phyloP scores from a whole-genome alignment of 1,140 invertebrate species.

The Leptopilina boulardi region DNA sequence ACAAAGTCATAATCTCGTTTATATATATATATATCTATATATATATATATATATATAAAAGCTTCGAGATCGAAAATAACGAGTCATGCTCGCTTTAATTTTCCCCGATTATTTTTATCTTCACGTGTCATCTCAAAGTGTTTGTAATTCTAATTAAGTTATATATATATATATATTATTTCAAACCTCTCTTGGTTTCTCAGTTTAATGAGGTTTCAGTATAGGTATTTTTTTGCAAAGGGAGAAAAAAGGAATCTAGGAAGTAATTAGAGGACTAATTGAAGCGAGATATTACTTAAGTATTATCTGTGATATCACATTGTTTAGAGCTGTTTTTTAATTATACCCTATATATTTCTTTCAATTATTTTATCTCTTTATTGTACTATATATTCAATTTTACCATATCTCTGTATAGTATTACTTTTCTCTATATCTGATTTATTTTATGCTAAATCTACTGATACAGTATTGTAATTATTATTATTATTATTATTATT shows the following conservation, averaged over 20 bases:
- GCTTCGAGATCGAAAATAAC: conserved; percentile 1
- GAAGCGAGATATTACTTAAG: conserved; percentile 1
- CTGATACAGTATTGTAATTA: too few species aligned
- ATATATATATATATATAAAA: neutral
- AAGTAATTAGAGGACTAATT: conserved; percentile 14
- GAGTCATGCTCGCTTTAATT: conserved; percentile 24
- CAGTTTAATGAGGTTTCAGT: neutral
- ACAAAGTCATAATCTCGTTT: conserved; percentile 20
- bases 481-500: too few species aligned
- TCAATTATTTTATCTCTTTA: conserved; percentile 2
- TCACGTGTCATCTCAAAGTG: neutral
- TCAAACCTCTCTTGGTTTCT: neutral
- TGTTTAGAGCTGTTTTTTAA: neutral
- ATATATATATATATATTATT: neutral
- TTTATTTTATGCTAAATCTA: too few species aligned
- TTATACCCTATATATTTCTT: neutral
- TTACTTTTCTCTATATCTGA: too few species aligned
- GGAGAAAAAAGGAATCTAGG: neutral
- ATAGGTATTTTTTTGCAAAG: neutral
- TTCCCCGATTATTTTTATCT: conserved; percentile 4
- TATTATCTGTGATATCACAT: neutral
- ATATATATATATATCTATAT: too few species aligned
- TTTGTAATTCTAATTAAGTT: conserved; percentile 2
- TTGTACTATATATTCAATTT: neutral
- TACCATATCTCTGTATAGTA: too few species aligned